Evolutionary conservation across 2,797 vertebrate species (phyloP).

Genomic region (Dallia pectoralis): DNA sequence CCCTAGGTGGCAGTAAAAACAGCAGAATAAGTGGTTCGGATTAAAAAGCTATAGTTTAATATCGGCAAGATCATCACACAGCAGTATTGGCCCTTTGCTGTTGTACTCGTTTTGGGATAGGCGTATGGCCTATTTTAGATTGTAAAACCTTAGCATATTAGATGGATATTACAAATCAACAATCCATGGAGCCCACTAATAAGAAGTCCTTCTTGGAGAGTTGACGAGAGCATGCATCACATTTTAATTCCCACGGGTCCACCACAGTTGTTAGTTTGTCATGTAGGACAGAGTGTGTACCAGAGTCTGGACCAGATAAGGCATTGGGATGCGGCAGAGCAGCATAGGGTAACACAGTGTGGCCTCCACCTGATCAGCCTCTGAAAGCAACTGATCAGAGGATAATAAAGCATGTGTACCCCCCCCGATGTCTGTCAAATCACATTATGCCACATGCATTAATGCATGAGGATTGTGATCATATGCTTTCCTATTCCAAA

Average conservation of each 20-base stretch:
- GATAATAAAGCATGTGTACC: not conserved
- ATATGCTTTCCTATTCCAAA: not conserved
- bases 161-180: not conserved
- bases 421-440: not conserved
- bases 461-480: not conserved
- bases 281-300: not conserved
- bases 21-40: not conserved
- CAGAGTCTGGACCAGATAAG: not conserved
- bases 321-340: not conserved
- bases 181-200: not conserved
- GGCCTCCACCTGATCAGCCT: not conserved
- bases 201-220: not conserved
- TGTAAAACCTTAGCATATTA: not conserved
- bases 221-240: not conserved
- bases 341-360: not conserved
- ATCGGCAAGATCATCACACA: not conserved
- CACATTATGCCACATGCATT: not conserved
- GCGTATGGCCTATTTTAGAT: not conserved
- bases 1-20: not conserved
- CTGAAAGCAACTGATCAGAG: not conserved
- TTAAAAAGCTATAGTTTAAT: not conserved
- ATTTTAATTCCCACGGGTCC: not conserved
- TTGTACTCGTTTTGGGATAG: not conserved
- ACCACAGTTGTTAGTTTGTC: not conserved
- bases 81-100: not conserved